Evolutionary conservation across 2,113 vertebrate species (phyloP), one percentile per base, ranked within the genome.

Genomic region (Neopipo cinnamomea): DNA sequence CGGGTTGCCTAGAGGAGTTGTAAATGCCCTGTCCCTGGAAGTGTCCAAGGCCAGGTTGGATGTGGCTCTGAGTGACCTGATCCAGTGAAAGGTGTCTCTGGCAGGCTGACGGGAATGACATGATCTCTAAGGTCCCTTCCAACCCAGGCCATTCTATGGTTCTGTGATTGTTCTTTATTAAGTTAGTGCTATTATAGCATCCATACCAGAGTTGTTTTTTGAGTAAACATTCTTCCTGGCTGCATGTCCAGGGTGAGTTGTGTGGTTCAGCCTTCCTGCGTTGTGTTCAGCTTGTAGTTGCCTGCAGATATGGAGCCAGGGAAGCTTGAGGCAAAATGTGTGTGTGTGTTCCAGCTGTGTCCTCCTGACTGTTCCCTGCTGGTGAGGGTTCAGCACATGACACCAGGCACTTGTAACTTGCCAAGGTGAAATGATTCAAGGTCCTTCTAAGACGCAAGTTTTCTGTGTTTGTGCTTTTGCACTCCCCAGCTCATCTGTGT

Each of bases 91-190:
- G 17, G 14, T 47, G 30, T 47, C 11, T 24, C 24, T 68, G 53
- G n/a, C 46, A 68, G 14, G 13, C 12, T 3, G 1, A 1, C 14
- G 75, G 46, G 16, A 75, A 47, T 13, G 22, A 0, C 1, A 2
- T 55, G 41, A 19, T 70, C 41, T 70, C 30, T 19, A 31, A 22
- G 24, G 16, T 61, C 24, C 20, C 28, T 61, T 68, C 30, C 24
- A 53, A 15, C 24, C 11, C 47, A 62, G n/a, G 30, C 15, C 25
- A 10, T 76, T 76, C 25, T 47, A 5, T 55, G 63, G 27, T 46
- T 52, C 61, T 53, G 0, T 2, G 5, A 17, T 61, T 47, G 52
- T 55, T 85, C 15, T 82, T 53, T 67, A 14, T 81, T 63, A 71
- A 58, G 33, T 42, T 24, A 35, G 9, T 41, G 35, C 23, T 65